Conservation (phyloP, 37 sponge, comb jelly and placozoan species). For the Petrosia ficiformis region DNA sequence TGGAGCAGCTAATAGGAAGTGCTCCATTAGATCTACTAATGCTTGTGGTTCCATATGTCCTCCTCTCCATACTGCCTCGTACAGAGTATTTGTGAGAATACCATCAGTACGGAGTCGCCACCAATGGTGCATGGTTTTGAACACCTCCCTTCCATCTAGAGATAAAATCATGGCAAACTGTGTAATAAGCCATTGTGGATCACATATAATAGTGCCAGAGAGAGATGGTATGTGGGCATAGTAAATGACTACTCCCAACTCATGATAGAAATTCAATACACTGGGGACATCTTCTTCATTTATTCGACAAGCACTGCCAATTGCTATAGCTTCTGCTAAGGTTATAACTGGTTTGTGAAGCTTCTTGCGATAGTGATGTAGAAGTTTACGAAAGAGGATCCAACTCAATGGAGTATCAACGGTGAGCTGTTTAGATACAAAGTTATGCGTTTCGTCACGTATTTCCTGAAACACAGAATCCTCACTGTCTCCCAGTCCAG, state of each 20-base stretch:
- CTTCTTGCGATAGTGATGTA: too few species aligned
- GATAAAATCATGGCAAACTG: constrained; percentile 23
- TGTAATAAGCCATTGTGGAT: constrained; percentile 48
- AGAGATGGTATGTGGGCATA: constrained; percentile 19
- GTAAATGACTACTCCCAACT: constrained; percentile 46
- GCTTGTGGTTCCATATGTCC: constrained; percentile 5
- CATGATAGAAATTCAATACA: constrained; percentile 58
- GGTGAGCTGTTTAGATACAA: neutral
- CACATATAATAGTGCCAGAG: constrained; percentile 7
- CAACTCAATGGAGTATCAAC: constrained; percentile 42
- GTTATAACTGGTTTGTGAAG: constrained; percentile 6
- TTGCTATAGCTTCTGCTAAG: neutral
- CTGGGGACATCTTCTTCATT: constrained; percentile 9
- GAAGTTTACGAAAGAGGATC: constrained; percentile 38
- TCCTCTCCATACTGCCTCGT: constrained; percentile 24
- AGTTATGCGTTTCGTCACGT: constrained; percentile 2
- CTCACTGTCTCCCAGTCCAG: constrained; percentile 32
- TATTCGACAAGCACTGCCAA: constrained; percentile 18
- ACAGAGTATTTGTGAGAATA: constrained; percentile 28
- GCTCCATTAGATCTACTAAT: constrained; percentile 23
- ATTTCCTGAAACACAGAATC: constrained; percentile 19
- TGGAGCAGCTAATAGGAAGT: constrained; percentile 16
- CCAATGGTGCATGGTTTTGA: neutral
- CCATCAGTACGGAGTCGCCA: constrained; percentile 11
- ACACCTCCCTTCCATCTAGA: neutral